Evolutionary conservation across 2,113 vertebrate species (phyloP), one percentile per base, ranked within the genome.

Genomic region (Alligator sinensis): DNA sequence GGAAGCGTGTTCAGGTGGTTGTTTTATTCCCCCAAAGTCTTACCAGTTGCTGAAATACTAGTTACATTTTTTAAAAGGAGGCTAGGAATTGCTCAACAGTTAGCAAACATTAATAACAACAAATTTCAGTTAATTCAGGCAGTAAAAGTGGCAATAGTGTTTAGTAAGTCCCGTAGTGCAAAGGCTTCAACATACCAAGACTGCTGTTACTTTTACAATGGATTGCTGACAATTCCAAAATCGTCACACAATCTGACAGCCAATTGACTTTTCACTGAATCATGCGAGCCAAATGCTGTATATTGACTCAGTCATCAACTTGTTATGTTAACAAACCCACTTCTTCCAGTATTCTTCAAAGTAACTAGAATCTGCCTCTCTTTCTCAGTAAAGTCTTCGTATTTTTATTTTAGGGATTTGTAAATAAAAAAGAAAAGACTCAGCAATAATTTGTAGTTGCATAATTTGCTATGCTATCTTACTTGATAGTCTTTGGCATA

Each of bases 301-400:
- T 94, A 92, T 85, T 92, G 89, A 82, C 76, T 96, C 86, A 93
- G 59, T 62, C 80, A 88, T 84, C 91, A 90, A 62, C 87, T 95
- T 96, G 77, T 78, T 54, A 38, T 62, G 89, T 77, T 93, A 80
- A 93, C 88, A 89, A 93, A 94, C 70, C 85, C 91, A 3, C 57
- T n/a, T 81, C 82, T 54, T 80, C 63, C 58, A n/a, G 66, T 19
- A 61, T 86, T 84, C 81, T 47, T 1, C 82, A 61, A 62, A 86
- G 84, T 3, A 7, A 2, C 70, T 90, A 80, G 38, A 61, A 38
- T 63, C 54, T 57, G 22, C 54, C 55, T 76, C 47, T 27, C 62
- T 4, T 84, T 54, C 47, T 47, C 9, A 17, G 59, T 0, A 0
- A 3, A 3, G 5, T 84, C 47, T 84, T 77, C 66, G 77, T 80